Evolutionary conservation across 2,888 invertebrate species (phyloP).

Genomic region (Sialis fuliginosa): DNA sequence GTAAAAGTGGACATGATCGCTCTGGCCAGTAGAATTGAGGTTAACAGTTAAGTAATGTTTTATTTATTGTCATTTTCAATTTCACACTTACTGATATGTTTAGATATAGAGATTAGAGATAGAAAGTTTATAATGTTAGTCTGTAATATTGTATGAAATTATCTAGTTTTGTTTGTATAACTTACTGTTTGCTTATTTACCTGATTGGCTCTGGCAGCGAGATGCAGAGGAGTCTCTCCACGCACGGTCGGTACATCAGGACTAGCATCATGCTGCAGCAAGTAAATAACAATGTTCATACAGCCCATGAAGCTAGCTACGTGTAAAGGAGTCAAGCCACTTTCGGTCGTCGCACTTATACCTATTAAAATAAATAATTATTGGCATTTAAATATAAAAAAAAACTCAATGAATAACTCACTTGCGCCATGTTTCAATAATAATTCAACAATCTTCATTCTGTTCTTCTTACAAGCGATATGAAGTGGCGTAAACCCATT

Average conservation of each 20-base stretch:
- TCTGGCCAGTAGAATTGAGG: too few species aligned
- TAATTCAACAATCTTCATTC: conserved; percentile 89
- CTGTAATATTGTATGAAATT: too few species aligned
- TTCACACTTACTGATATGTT: too few species aligned
- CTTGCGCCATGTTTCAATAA: conserved; percentile 89
- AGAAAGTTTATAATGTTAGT: too few species aligned
- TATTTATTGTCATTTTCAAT: too few species aligned
- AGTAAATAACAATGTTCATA: conserved; percentile 94
- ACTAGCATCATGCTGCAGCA: conserved; percentile 84
- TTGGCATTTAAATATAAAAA: neutral
- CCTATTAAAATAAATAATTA: conserved; percentile 19
- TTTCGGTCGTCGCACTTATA: conserved; percentile 52
- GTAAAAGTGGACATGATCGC: too few species aligned
- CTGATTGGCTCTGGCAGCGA: conserved; percentile 94
- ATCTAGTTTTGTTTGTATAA: too few species aligned
- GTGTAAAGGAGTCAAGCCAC: conserved; percentile 88
- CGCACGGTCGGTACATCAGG: conserved; percentile 90
- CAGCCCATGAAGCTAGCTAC: conserved; percentile 99
- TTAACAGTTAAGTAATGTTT: too few species aligned
- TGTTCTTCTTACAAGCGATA: conserved; percentile 97
- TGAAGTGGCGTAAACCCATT: conserved; percentile 97
- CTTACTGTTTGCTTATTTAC: conserved; percentile 11
- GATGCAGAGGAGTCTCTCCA: conserved; percentile 90
- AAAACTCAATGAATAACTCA: conserved; percentile 19
- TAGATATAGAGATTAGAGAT: too few species aligned